phyloP scores from a whole-genome alignment of 2,888 invertebrate species.

The Drosophila paracracens region DNA sequence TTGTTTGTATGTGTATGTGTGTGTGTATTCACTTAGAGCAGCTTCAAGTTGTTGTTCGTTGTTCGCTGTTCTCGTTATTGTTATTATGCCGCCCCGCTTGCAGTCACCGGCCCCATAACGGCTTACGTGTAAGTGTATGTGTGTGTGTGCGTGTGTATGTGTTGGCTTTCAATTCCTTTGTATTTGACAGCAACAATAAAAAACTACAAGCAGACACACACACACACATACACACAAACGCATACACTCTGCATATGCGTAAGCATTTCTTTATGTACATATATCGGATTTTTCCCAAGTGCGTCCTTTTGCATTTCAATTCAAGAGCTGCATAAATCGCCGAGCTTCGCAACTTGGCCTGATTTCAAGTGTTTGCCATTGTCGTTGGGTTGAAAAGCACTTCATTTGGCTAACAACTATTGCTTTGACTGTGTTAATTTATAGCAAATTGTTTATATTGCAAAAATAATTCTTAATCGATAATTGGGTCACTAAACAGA shows the following conservation, averaged over 20 bases:
- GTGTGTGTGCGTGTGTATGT: constrained; percentile 33
- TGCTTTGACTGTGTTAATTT: not conserved
- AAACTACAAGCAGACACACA: constrained; percentile 26
- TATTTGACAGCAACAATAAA: constrained; percentile 70
- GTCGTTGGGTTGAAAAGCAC: constrained; percentile 6
- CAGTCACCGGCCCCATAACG: constrained; percentile 29
- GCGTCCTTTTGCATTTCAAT: constrained; percentile 47
- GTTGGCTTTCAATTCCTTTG: constrained; percentile 67
- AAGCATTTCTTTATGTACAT: constrained; percentile 74
- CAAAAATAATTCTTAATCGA: not conserved
- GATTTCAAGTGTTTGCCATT: constrained; percentile 44
- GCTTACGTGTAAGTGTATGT: constrained; percentile 24
- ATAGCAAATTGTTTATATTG: not conserved
- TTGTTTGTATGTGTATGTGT: constrained; percentile 6
- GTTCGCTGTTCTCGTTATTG: constrained; percentile 68
- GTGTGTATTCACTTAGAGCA: constrained; percentile 49
- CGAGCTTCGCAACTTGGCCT: constrained; percentile 52
- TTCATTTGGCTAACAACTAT: constrained; percentile 15
- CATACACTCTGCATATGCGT: constrained; percentile 40
- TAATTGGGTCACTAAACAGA: not conserved
- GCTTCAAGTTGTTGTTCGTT: constrained; percentile 64
- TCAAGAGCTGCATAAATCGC: constrained; percentile 53
- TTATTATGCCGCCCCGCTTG: constrained; percentile 59
- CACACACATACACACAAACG: constrained; percentile 20
- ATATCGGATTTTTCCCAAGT: constrained; percentile 64